Base-by-base conservation (phyloP, 2,113 vertebrate genomes). In the Megaceryle maxima region DNA sequence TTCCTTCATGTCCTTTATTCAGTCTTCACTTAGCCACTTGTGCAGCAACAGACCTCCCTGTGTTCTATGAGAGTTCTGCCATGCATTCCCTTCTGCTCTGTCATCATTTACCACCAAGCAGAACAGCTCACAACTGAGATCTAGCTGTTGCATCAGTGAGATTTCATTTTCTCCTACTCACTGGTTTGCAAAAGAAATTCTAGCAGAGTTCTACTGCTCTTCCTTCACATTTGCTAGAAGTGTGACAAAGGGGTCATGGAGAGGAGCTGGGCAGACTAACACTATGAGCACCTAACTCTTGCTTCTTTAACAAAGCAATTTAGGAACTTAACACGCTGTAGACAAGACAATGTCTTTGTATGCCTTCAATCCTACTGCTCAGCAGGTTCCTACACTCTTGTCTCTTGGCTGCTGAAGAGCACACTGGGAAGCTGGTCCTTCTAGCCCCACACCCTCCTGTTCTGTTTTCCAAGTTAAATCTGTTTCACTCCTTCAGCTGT, bases 401-500 rank as follows among this genome's bases (percentile, higher is more conserved):
- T 69, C 77, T 92, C 78, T 80, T 50, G 10, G 18, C 53, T 81
- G 78, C 78, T 93, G 31, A 68, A 77, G 81, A 86, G 72, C 39
- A 10, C 76, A 14, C 59, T 5, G 10, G 87, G 89, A 90, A 87
- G 93, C 51, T 63, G 80, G 48, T 83, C 82, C 83, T 69, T 67
- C 91, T 87, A 73, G 87, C 77, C 74, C 39, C 51, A 31, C 62
- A 56, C 13, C 50, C 33, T 78, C 96, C 88, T 60, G 20, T 68
- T 80, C 75, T 9, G 25, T 93, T 91, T 97, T 83, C 96, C 95
- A 89, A 96, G 97, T 94, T 92, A 46, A 94, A 87, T 98, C 69
- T 98, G 91, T 98, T 96, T 98, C 96, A 97, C 93, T 97, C 97
- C 98, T 95, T 96, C 97, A 99, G 99, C 97, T 82, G 98, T 99